Conservation (phyloP, 2,113 vertebrate species). For the Sinocyclocheilus anophthalmus region DNA sequence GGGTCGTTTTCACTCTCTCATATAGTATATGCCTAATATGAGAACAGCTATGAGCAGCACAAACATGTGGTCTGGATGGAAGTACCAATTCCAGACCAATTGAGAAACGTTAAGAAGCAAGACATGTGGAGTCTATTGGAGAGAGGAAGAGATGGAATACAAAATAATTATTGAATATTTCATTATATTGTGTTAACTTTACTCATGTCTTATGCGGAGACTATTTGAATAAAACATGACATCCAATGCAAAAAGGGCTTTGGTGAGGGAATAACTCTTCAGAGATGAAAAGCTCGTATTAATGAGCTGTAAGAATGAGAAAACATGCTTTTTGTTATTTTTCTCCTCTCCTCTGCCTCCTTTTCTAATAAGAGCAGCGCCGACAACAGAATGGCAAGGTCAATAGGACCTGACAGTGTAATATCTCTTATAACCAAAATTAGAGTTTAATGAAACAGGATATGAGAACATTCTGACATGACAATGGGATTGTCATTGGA, state of each 20-base stretch:
- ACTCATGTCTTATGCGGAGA: slow-evolving; percentile 30
- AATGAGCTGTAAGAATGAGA: slow-evolving; percentile 5
- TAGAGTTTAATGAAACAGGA: slow-evolving; percentile 35
- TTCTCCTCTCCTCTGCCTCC: background rate
- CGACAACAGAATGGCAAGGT: slow-evolving; percentile 36
- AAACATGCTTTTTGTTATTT: slow-evolving; percentile 24
- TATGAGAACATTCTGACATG: slow-evolving; percentile 46
- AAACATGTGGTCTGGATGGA: background rate
- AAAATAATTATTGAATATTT: slow-evolving; percentile 51
- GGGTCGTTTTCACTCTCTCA: background rate
- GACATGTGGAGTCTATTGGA: background rate
- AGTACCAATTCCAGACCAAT: background rate
- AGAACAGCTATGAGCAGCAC: background rate
- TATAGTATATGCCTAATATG: background rate
- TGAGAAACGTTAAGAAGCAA: background rate
- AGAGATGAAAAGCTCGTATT: slow-evolving; percentile 46
- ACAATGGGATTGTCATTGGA: slow-evolving; percentile 32
- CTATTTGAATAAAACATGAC: slow-evolving; percentile 44
- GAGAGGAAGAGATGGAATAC: slow-evolving; percentile 27
- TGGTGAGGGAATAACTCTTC: slow-evolving; percentile 23
- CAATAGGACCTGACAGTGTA: slow-evolving; percentile 40
- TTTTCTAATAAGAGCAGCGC: slow-evolving; percentile 10
- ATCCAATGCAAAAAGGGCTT: background rate
- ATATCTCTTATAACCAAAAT: slow-evolving; percentile 42
- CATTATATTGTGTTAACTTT: slow-evolving; percentile 39